phyloP scores from a whole-genome alignment of 1,140 invertebrate species.

The Dolichoris vasculosae region DNA sequence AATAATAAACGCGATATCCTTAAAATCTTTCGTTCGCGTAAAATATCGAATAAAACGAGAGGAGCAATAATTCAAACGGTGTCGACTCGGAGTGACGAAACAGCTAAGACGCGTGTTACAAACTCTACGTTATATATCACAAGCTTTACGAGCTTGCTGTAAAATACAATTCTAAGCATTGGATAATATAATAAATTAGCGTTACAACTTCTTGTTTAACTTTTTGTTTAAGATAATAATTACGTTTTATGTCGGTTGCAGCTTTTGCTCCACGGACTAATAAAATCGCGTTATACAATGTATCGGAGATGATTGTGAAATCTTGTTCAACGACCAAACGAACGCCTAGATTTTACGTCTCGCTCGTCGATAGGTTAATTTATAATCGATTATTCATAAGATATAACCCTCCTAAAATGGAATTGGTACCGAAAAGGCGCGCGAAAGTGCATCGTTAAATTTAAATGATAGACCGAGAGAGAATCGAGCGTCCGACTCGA shows the following conservation, averaged over 20 bases:
- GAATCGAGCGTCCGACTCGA: no score
- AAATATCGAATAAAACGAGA: not conserved
- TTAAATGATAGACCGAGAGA: slow-evolving; percentile 7
- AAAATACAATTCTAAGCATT: not conserved
- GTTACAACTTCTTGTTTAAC: slow-evolving; percentile 5
- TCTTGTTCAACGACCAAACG: no score
- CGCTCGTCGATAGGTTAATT: not conserved
- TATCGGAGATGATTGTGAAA: not conserved
- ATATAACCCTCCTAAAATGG: not conserved
- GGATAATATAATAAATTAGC: not conserved
- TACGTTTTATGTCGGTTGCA: not conserved
- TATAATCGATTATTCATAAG: slow-evolving; percentile 25
- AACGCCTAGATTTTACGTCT: not conserved
- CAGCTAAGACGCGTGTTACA: not conserved
- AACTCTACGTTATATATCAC: not conserved
- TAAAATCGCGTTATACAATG: not conserved
- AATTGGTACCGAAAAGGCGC: not conserved
- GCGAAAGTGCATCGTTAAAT: not conserved
- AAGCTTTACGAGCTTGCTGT: not conserved
- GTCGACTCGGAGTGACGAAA: not conserved
- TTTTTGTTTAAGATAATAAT: not conserved
- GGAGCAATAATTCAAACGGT: not conserved
- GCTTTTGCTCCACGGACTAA: not conserved
- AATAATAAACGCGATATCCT: not conserved
- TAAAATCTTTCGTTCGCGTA: not conserved